These are phyloP conservation scores for Fragum sueziense DNA, from an alignment of 2,888 invertebrate species.

Conservation along the genomic window DNA sequence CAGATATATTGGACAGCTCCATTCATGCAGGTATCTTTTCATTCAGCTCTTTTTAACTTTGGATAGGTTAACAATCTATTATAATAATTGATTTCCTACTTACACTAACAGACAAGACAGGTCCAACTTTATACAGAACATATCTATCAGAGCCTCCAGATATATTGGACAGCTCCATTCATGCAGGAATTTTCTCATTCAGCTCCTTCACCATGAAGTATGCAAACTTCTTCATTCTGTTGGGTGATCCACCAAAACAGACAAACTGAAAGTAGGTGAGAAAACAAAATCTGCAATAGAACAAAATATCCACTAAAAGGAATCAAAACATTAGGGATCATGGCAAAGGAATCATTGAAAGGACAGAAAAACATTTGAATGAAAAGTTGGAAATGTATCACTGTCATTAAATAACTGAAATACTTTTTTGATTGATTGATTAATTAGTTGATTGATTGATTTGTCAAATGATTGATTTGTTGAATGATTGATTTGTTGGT, in stretches of 20 bases:
- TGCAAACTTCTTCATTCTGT: conserved; percentile 96
- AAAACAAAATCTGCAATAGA: too few relatives aligned
- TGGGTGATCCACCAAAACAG: conserved; percentile 97
- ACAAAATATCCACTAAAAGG: too few relatives aligned
- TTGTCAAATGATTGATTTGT: too few relatives aligned
- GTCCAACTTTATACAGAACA: conserved; percentile 97
- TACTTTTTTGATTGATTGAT: too few relatives aligned
- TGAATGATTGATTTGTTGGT: too few relatives aligned
- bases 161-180: conserved; percentile 87
- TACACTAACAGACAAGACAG: conserved; percentile 90
- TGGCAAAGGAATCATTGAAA: too few relatives aligned
- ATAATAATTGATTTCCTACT: conserved; percentile 64
- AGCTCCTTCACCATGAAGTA: conserved; percentile 95
- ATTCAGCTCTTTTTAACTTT: not conserved
- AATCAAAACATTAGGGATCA: too few relatives aligned
- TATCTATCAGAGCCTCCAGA: conserved; percentile 93
- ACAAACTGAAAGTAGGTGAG: conserved; percentile 92
- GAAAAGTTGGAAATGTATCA: too few relatives aligned
- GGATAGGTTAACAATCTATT: not conserved
- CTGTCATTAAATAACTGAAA: too few relatives aligned
- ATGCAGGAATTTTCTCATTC: conserved; percentile 80
- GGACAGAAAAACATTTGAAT: too few relatives aligned
- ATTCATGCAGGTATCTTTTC: too few relatives aligned
- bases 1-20: conserved; percentile 90
- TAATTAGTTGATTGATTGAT: too few relatives aligned